Base-by-base conservation (phyloP, 2,113 vertebrate genomes). In the Calypte anna region DNA sequence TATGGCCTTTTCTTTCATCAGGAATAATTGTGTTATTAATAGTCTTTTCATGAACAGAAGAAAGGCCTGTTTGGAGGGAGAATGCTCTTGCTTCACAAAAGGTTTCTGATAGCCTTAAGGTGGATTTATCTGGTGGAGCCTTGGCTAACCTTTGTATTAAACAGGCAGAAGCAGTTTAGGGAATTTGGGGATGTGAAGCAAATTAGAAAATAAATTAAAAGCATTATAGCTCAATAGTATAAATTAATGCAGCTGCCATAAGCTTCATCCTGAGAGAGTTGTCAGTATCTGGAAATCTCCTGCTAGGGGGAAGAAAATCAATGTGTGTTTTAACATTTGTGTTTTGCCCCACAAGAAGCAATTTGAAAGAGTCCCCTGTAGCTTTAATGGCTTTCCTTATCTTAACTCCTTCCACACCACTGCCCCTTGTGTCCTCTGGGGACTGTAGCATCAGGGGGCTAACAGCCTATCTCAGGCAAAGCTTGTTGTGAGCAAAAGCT, bases 131-230 rank as follows among this genome's bases (percentile, higher is more conserved):
- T 97, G 86, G 93, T 84, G 46, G 58, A 94, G 95, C 88, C 93
- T 93, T 96, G 93, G 90, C 96, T 97, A 97, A 94, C 96, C 93
- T 96, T 97, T 95, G 73, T 92, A 90, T 97, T 96, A 96, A 96
- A 94, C 86, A 96, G 96, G 76, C 82, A 93, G 94, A 94, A 95
- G 58, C 82, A 96, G 96, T 96, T 97, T 83, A 86, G 96, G 96
- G 96, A 96, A 95, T 97, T 96, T 93, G 96, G 92, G 94, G 91
- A 96, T 97, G 95, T 86, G 95, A 94, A 95, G 93, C 86, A 97
- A 97, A 97, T 97, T 97, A 96, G 94, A 96, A 97, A 97, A 97
- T 96, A 97, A 96, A 97, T 97, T 97, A 97, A 97, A 96, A 95
- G 94, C 94, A 96, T 96, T 97, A 96, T 96, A 94, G 94, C 91